Conservation (phyloP, 2,888 invertebrate genomes). For the Apoderus coryli region DNA sequence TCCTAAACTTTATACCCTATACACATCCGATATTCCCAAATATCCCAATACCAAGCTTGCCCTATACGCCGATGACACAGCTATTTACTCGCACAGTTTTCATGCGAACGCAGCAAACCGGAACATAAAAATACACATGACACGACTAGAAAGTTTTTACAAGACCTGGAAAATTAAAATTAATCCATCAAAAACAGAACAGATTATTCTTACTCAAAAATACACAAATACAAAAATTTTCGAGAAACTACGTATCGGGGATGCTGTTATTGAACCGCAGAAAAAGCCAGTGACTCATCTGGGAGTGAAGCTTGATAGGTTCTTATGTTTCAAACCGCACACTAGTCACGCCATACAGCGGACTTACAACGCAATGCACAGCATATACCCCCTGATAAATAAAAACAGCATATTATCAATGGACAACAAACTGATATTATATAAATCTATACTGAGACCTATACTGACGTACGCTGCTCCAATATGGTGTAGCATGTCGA, state of each 20-base stretch:
- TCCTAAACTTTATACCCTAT: not conserved
- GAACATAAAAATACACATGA: not conserved
- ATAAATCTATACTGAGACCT: not conserved
- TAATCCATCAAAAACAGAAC: not conserved
- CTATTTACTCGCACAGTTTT: too few species aligned
- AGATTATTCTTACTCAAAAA: not conserved
- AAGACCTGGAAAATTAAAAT: slow-evolving; percentile 1
- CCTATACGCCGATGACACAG: slow-evolving; percentile 1
- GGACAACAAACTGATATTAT: slow-evolving; percentile 1
- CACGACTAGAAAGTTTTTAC: not conserved
- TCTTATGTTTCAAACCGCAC: not conserved
- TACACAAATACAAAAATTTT: not conserved
- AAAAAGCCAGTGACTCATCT: not conserved
- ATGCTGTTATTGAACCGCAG: slow-evolving; percentile 1
- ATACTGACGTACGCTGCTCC: slow-evolving; percentile 1
- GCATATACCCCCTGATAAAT: not conserved
- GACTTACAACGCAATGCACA: not conserved
- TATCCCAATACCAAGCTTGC: not conserved
- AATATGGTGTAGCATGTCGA: too few species aligned
- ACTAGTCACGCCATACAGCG: not conserved
- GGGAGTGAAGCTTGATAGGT: not conserved
- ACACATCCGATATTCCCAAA: not conserved
- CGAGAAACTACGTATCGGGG: not conserved
- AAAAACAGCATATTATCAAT: not conserved
- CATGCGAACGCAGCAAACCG: too few species aligned